Conservation (phyloP, 2,888 invertebrate genomes). For the Pollenia angustigena region DNA sequence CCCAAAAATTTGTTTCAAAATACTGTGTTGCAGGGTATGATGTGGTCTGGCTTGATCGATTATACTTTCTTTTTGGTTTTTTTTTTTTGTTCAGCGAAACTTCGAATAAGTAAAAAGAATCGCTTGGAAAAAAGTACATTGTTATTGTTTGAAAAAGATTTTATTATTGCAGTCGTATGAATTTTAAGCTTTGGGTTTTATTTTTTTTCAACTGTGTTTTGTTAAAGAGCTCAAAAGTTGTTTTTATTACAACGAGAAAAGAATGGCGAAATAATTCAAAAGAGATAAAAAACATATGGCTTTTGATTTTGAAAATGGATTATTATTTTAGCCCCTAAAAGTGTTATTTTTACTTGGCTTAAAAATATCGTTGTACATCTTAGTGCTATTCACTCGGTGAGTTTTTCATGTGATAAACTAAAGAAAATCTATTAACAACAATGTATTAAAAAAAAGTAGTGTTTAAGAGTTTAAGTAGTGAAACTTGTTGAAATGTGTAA, state of each 20-base stretch:
- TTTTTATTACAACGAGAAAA: not conserved
- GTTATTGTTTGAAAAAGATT: slow-evolving; percentile 12
- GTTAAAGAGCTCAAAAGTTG: not conserved
- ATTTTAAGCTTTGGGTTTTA: not conserved
- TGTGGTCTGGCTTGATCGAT: no score
- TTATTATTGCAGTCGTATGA: slow-evolving; percentile 33
- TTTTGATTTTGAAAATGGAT: slow-evolving; percentile 24
- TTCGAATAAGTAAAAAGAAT: slow-evolving; percentile 1
- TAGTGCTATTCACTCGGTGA: no score
- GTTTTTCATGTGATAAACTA: no score
- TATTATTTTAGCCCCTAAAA: slow-evolving; percentile 17
- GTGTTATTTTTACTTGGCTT: no score
- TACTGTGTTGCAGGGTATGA: no score
- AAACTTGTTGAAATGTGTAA: no score
- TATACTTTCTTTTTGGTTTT: not conserved
- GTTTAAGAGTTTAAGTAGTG: no score
- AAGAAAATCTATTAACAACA: no score
- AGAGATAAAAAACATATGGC: slow-evolving; percentile 5
- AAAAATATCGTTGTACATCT: no score
- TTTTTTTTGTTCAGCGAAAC: not conserved
- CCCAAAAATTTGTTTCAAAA: no score
- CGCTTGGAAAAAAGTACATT: not conserved
- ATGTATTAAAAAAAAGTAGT: no score
- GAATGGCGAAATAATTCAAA: slow-evolving; percentile 5
- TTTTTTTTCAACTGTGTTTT: slow-evolving; percentile 9